Evolutionary conservation across 30 jellyfish, hydroid and myxozoan genomes (phyloP), one percentile per base, ranked within the genome.

Genomic region (Mastigias papua): DNA sequence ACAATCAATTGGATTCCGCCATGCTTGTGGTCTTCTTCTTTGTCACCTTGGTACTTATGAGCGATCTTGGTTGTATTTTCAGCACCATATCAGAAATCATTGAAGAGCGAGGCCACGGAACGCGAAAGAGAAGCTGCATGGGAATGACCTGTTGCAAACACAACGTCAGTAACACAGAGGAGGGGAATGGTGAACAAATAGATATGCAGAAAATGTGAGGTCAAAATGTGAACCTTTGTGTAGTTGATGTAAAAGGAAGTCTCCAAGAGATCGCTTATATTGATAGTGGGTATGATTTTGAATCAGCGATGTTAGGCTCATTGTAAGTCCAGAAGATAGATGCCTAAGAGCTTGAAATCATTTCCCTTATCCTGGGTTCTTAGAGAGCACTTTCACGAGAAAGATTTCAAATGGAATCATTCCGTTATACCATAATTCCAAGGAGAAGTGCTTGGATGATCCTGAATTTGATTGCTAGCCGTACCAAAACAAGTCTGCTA

Each of bases 11-110:
- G 58, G 27, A 35, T 0, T 0, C 86, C 1, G 86, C 78, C 29
- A 29, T 28, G 70, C 20, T 26, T 20, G 78, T 83, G 3, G 7
- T 32, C 25, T 27, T 57, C 73, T 22, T 83, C 6, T 23, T 83
- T 5, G 26, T 67, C 35, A 51, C 69, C 5, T 26, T 83, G 86
- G 46, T 69, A 4, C 86, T 83, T 6, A 62, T 67, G 75, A 83
- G 92, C 48, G 92, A 74, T n/a, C 73, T 83, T 61, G 86, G 86
- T 16, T 67, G 86, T 10, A 35, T 83, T 9, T 83, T 83, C 86
- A 64, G 82, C 66, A 83, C 92, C 25, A 21, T 69, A 22, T 60
- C 63, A 25, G 92, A 83, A 6, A 50, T 69, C 57, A 33, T 83
- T 1, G 86, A 69, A 51, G 74, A 69, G 33, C 62, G 86, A n/a